These are phyloP conservation scores for Callosobruchus maculatus DNA, from an alignment of 2,888 invertebrate genomes.

Conservation along the genomic window DNA sequence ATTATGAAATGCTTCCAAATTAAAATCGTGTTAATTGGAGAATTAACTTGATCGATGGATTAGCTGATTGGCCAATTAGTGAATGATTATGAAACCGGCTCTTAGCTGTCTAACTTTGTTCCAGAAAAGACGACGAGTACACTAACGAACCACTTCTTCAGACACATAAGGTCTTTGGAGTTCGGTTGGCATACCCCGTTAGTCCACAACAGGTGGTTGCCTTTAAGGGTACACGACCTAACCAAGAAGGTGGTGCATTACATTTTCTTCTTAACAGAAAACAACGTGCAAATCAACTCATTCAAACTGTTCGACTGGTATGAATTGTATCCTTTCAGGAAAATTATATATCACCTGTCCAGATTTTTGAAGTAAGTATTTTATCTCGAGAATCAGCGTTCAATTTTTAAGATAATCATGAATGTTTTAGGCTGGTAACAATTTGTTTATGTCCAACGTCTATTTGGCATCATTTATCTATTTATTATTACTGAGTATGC, in stretches of 20 bases:
- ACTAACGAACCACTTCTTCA: constrained; percentile 43
- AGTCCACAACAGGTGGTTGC: constrained; percentile 41
- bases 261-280: constrained; percentile 36
- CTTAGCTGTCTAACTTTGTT: too few relatives aligned
- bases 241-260: constrained; percentile 43
- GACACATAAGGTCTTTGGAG: constrained; percentile 48
- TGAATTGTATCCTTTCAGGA: constrained; percentile 47
- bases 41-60: too few relatives aligned
- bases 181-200: constrained; percentile 51
- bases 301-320: constrained; percentile 52
- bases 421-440: too few relatives aligned
- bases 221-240: constrained; percentile 45
- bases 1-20: too few relatives aligned
- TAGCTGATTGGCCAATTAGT: too few relatives aligned
- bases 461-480: too few relatives aligned
- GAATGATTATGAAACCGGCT: too few relatives aligned
- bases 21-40: too few relatives aligned
- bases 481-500: too few relatives aligned
- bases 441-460: too few relatives aligned
- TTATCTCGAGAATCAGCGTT: too few relatives aligned
- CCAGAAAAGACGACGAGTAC: constrained; percentile 9
- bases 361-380: constrained; percentile 38
- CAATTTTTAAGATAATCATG: too few relatives aligned
- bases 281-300: constrained; percentile 44
- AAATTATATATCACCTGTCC: constrained; percentile 40